Percentiles rank a stretch among this genome's conserved stretches.
phyloP scores from a whole-genome alignment of 2,888 invertebrate genomes.

The Blastobasis lacticolella region DNA sequence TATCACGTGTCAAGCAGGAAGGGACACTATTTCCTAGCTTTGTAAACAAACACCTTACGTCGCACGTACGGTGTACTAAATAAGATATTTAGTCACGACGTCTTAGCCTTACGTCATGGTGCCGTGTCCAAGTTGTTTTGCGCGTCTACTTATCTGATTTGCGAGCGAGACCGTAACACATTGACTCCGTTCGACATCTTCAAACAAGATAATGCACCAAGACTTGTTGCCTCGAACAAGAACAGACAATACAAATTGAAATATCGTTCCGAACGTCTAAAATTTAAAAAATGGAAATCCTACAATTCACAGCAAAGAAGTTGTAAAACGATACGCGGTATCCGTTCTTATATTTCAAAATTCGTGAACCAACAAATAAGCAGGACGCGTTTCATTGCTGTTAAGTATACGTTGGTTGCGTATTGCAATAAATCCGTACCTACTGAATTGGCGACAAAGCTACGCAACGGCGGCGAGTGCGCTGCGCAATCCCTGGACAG shows the following conservation, averaged over 20 bases:
- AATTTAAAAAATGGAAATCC: no score
- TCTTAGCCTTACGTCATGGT: constrained; percentile 38
- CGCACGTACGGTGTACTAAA: constrained; percentile 18
- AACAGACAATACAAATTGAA: no score
- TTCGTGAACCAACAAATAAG: background rate
- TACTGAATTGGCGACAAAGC: background rate
- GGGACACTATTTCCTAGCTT: constrained; percentile 21
- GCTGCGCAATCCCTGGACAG: background rate
- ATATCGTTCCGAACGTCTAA: no score
- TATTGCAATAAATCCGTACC: background rate
- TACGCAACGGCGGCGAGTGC: background rate
- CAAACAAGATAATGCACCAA: constrained; percentile 14
- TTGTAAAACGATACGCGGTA: no score
- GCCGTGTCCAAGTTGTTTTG: constrained; percentile 41
- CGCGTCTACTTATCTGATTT: constrained; percentile 41
- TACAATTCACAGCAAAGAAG: no score
- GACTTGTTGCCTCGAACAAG: no score
- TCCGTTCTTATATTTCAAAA: constrained; percentile 13
- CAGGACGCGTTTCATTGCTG: no score
- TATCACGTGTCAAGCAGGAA: no score
- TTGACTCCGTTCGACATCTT: constrained; percentile 36
- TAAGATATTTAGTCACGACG: constrained; percentile 30
- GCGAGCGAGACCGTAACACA: constrained; percentile 49
- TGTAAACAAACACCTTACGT: constrained; percentile 19
- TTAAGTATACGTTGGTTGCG: background rate